Conservation (phyloP, 1,140 invertebrate genomes). For the Drosophila kurseongensis region DNA sequence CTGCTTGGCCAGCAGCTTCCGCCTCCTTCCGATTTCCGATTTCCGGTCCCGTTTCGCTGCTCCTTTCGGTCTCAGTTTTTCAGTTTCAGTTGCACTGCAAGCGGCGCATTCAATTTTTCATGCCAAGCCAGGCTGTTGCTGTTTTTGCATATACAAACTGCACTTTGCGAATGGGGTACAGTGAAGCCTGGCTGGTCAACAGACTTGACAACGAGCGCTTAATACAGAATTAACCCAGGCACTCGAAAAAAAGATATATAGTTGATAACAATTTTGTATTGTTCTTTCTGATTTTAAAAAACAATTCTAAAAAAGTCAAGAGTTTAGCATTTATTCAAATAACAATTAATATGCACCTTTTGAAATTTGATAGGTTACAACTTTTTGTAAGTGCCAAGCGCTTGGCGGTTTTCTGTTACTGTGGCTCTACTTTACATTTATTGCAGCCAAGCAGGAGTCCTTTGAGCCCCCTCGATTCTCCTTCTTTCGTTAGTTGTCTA, state of each 20-base stretch:
- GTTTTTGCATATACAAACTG: conserved; percentile 66
- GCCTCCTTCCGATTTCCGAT: conserved; percentile 4
- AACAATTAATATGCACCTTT: neutral
- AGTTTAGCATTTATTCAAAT: too few relatives aligned
- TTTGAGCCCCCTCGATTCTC: conserved; percentile 1
- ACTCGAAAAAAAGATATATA: too few relatives aligned
- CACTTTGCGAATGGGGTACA: conserved; percentile 23
- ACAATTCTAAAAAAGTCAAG: too few relatives aligned
- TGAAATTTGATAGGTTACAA: neutral
- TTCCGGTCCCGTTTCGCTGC: conserved; percentile 8
- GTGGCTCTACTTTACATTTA: conserved; percentile 23
- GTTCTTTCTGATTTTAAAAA: too few relatives aligned
- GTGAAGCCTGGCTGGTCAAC: neutral
- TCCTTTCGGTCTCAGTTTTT: conserved; percentile 20
- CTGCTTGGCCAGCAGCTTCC: conserved; percentile 16
- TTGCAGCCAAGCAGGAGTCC: conserved; percentile 23
- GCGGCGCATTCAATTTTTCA: conserved; percentile 78
- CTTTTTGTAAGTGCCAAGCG: neutral
- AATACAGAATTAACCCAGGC: too few relatives aligned
- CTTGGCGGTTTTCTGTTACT: neutral
- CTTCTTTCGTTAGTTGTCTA: conserved; percentile 51
- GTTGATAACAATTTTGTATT: too few relatives aligned
- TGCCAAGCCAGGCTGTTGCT: conserved; percentile 78
- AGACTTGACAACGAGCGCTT: neutral
- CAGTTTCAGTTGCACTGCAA: conserved; percentile 35